phyloP scores from a whole-genome alignment of 1,140 invertebrate genomes.

The Formica selysi region DNA sequence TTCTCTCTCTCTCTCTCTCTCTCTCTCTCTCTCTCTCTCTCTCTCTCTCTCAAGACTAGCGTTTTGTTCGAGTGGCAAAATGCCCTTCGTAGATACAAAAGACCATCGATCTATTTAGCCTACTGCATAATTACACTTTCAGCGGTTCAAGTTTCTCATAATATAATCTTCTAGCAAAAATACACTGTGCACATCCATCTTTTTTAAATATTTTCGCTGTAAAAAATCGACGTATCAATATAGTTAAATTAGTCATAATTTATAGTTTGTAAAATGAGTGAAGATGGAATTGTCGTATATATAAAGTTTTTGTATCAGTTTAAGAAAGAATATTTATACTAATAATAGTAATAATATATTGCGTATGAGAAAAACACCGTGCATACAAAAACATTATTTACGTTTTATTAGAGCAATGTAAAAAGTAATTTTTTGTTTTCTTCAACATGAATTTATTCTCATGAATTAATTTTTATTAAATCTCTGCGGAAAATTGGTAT shows the following conservation, averaged over 20 bases:
- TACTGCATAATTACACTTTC: slow-evolving; percentile 16
- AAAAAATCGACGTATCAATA: not conserved
- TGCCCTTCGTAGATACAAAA: not conserved
- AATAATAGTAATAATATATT: not conserved
- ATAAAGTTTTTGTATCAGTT: no score
- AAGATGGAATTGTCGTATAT: not conserved
- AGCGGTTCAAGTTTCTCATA: not conserved
- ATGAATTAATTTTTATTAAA: not conserved
- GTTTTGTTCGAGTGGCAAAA: slow-evolving; percentile 8
- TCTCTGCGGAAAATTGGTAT: not conserved
- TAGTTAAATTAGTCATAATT: not conserved
- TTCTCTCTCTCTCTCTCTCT: no score
- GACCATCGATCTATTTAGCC: slow-evolving; percentile 4
- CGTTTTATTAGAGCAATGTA: not conserved
- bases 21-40: no score
- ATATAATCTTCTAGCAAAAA: not conserved
- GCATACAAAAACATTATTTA: not conserved
- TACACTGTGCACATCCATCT: not conserved
- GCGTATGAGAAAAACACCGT: not conserved
- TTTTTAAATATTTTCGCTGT: not conserved
- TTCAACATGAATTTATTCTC: not conserved
- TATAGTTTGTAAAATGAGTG: not conserved
- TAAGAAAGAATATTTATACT: not conserved
- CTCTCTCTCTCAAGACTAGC: not conserved
- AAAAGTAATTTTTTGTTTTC: not conserved